Conservation (phyloP, 1,140 invertebrate genomes). For the Euura saliciscinereae region DNA sequence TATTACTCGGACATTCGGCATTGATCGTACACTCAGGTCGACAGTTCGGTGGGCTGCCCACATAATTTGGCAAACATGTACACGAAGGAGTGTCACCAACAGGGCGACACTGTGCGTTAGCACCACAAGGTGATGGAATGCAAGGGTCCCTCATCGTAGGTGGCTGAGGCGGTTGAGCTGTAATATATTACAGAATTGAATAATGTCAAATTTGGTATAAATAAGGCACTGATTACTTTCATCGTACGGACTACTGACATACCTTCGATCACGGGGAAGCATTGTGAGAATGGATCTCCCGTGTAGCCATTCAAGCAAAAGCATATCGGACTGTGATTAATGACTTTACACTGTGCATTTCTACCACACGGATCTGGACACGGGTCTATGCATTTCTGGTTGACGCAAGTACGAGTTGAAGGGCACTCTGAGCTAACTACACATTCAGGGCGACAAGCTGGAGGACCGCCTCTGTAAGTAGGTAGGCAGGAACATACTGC, state of each 20-base stretch:
- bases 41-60: conserved; percentile 68
- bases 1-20: conserved; percentile 66
- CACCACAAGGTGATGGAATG: conserved; percentile 62
- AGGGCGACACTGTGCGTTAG: conserved; percentile 61
- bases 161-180: conserved; percentile 31
- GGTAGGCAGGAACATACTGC: conserved; percentile 71
- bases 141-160: conserved; percentile 59
- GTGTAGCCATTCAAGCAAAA: conserved; percentile 62
- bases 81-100: conserved; percentile 65
- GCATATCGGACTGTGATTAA: conserved; percentile 66
- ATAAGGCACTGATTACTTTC: neutral
- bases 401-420: conserved; percentile 44
- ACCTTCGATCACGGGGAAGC: conserved; percentile 38
- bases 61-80: conserved; percentile 66
- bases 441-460: conserved; percentile 42
- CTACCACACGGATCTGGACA: conserved; percentile 54
- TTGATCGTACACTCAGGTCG: conserved; percentile 73
- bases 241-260: neutral
- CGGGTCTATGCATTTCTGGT: conserved; percentile 48
- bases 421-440: conserved; percentile 8
- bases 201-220: neutral
- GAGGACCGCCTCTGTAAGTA: conserved; percentile 66
- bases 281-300: conserved; percentile 66
- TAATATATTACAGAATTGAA: neutral
- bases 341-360: conserved; percentile 63